Base-by-base conservation (phyloP, 2,113 vertebrate species). In the Siniperca knerii region DNA sequence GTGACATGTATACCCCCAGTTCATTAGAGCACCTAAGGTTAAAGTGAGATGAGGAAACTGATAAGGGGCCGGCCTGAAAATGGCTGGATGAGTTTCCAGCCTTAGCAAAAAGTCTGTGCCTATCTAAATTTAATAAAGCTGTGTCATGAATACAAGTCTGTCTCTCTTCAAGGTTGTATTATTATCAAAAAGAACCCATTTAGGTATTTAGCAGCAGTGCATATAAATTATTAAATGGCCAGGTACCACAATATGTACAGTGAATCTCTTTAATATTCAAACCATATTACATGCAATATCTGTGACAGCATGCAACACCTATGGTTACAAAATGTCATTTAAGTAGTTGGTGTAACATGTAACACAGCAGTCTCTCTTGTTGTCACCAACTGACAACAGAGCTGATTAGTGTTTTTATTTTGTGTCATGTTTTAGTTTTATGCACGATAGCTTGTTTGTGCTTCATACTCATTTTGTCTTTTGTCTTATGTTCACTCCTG, bases 41-140 rank as follows among this genome's bases (percentile, higher is more conserved):
- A 90, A 93, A 94, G 93, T 92, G 91, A 95, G 91, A 94, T 90
- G 91, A 90, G 80, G 93, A 91, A 94, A 94, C 67, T 81, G 93
- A 94, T 94, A 93, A 91, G 90, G 77, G 73, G 2, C 29, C 77
- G 61, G 79, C 78, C 67, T 77, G 77, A 66, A 72, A 84, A 84
- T 75, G 77, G 33, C 68, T 77, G 50, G 54, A 35, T 80, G 68
- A 75, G 66, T 65, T 61, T 71, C 33, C 37, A 79, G 82, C 75
- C 23, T 11, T 1, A 37, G 67, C 23, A 65, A 54, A 67, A 61
- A 35, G 70, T 48, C 82, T 68, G 16, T 65, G 57, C 50, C 75
- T 71, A 84, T 91, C 87, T 85, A 83, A 89, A 89, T 86, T 76
- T 81, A 85, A 90, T 86, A 87, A 80, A 13, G 25, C 25, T 48